Evolutionary conservation across 1,140 invertebrate species (phyloP).

Genomic region (Heliconius melpomene): DNA sequence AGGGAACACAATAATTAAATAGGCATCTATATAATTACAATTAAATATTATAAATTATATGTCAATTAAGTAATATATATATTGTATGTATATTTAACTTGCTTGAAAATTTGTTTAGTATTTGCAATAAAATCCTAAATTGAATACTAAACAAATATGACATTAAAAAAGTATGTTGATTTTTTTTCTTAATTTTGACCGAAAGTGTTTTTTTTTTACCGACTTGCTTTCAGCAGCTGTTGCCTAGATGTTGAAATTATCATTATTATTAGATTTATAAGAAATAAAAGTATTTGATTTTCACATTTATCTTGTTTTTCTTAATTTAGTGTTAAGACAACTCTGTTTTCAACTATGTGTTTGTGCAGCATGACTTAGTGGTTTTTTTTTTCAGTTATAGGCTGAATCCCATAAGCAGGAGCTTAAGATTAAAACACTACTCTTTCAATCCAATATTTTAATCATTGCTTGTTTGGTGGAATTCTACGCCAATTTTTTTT

Average conservation of each 20-base stretch:
- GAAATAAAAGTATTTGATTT: slow-evolving; percentile 11
- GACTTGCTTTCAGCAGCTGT: neutral
- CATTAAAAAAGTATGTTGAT: neutral
- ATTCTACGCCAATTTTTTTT: no score
- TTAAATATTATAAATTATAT: neutral
- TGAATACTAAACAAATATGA: neutral
- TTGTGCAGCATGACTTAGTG: no score
- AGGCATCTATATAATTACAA: slow-evolving; percentile 1
- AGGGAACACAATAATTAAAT: neutral
- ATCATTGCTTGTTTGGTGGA: no score
- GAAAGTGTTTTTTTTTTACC: neutral
- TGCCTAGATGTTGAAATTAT: neutral
- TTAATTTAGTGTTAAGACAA: neutral
- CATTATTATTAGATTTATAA: slow-evolving; percentile 1
- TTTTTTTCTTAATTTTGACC: neutral
- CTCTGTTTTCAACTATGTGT: neutral
- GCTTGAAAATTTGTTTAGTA: neutral
- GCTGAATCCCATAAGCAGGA: no score
- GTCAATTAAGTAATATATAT: no score
- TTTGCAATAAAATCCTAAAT: neutral
- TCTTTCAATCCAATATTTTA: no score
- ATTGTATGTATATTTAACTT: no score
- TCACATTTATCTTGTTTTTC: neutral
- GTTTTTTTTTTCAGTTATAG: no score
- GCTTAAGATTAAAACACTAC: no score